phyloP scores from a whole-genome alignment of 2,888 invertebrate genomes.

The Nematopogon swammerdamellus region DNA sequence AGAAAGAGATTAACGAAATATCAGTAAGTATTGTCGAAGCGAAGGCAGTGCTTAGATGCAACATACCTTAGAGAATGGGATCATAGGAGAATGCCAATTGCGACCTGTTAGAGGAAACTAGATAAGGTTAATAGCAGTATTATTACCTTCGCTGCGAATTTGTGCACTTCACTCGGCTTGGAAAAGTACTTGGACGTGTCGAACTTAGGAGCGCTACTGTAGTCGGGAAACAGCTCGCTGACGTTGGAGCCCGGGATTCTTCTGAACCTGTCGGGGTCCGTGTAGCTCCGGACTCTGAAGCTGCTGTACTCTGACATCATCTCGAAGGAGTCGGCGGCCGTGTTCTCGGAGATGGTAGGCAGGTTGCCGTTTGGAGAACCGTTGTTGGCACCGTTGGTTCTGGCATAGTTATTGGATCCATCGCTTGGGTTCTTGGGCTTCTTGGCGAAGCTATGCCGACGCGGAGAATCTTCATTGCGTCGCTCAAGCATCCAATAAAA shows the following conservation, averaged over 20 bases:
- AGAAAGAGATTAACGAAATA: too few species aligned
- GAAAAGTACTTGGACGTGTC: constrained; percentile 45
- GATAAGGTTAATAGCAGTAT: too few species aligned
- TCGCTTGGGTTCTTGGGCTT: constrained; percentile 43
- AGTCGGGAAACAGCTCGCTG: constrained; percentile 14
- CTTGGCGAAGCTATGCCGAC: constrained; percentile 36
- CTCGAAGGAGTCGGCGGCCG: constrained; percentile 16
- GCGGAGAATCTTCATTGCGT: constrained; percentile 29
- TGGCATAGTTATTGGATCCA: constrained; percentile 42
- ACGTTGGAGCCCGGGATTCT: not conserved
- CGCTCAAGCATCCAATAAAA: constrained; percentile 10
- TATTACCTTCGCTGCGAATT: constrained; percentile 37
- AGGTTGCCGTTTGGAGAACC: constrained; percentile 43
- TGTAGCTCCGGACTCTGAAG: constrained; percentile 26
- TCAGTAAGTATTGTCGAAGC: too few species aligned
- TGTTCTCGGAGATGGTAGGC: constrained; percentile 45
- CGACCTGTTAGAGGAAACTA: too few species aligned
- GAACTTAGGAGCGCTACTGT: constrained; percentile 28
- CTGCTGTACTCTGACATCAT: constrained; percentile 25
- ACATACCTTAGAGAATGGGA: too few species aligned
- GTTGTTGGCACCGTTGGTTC: constrained; percentile 42
- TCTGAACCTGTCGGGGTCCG: constrained; percentile 6
- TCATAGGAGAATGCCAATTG: too few species aligned
- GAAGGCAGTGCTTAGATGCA: too few species aligned
- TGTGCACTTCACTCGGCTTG: constrained; percentile 34